Evolutionary conservation across 2,888 invertebrate genomes (phyloP), one percentile per base, ranked within the genome.

Genomic region (Papilio demoleus): DNA sequence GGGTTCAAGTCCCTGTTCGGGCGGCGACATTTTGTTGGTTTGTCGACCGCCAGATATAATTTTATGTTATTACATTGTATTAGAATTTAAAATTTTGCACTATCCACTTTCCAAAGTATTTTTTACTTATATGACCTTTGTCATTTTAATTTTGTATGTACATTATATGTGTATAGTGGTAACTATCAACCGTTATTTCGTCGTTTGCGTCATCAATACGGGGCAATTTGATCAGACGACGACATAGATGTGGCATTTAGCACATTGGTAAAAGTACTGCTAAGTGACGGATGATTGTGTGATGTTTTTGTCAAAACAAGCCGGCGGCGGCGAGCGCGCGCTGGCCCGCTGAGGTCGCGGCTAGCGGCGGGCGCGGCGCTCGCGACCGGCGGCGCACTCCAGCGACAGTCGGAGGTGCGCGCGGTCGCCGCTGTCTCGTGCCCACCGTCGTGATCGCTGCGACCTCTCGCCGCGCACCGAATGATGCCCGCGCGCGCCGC

Each of bases 1-100:
- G 92, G 92, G 93, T 93, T 93, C 93, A 92, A 93, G 92, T 93
- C 93, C 92, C 92, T 92, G 92, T 92, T 36, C 8, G 36, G 4
- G 36, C 36, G 31, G 14, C 14, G 12, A 38, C 12, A 14, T 12
- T 38, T 38, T 38, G n/a, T n/a, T n/a, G n/a, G n/a, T n/a, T n/a
- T n/a, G n/a, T n/a, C n/a, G n/a, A n/a, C n/a, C n/a, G n/a, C n/a
- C n/a, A n/a, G n/a, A n/a, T n/a, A n/a, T n/a, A n/a, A n/a, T n/a
- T n/a, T n/a, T n/a, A n/a, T n/a, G n/a, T n/a, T n/a, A n/a, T n/a
- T n/a, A n/a, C n/a, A n/a, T n/a, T n/a, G n/a, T n/a, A n/a, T n/a
- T n/a, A n/a, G n/a, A 34, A 34, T 8, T 34, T 34, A 34, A 34
- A 0, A 38, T n/a, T 4, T 40, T 19, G 42, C 0, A 45, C 1